Base-by-base conservation (phyloP, 2,797 vertebrate genomes). In the Choloepus didactylus region DNA sequence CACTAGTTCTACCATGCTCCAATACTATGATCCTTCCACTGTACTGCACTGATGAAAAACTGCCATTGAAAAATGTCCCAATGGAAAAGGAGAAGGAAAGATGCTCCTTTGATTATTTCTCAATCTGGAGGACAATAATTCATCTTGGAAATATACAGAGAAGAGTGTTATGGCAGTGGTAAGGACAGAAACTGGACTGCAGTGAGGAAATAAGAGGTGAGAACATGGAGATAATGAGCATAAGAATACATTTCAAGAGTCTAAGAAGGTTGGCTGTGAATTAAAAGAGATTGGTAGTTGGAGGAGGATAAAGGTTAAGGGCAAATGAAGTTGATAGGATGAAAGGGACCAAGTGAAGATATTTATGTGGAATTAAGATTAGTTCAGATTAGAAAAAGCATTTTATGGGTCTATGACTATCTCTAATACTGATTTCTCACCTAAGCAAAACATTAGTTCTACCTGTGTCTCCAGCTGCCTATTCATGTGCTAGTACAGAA, bases 371-470 rank as follows among this genome's bases (percentile, higher is more conserved):
- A 64, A 60, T 82, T 81, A n/a, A 62, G 62, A 87, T 31, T 44
- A 94, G 16, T 54, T 84, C 77, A 85, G 31, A 46, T 84, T 96
- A 64, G 11, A 9, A 93, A 73, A 85, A 89, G 25, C n/a, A 90
- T 76, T 85, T 10, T 91, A 67, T 86, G 21, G 25, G 35, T 91
- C 44, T 64, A 81, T 35, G 41, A 81, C n/a, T 91, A 86, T 77
- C 62, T 82, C 21, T 79, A 84, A 31, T 67, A 51, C 12, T 49
- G 19, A 70, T 86, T 19, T 87, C 59, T 81, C 62, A 59, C n/a
- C 73, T 56, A 70, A 60, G 83, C 25, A 88, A 10, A 49, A 93
- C 16, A 72, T 3, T 15, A 92, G 38, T 87, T 87, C 25, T 89
- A 89, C 51, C 31, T 91, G 77, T 14, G 66, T 62, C 14, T 79